Percentiles rank a stretch among this genome's conserved stretches.
phyloP scores from a whole-genome alignment of 2,797 vertebrate species.

The Gallinago solitaria region DNA sequence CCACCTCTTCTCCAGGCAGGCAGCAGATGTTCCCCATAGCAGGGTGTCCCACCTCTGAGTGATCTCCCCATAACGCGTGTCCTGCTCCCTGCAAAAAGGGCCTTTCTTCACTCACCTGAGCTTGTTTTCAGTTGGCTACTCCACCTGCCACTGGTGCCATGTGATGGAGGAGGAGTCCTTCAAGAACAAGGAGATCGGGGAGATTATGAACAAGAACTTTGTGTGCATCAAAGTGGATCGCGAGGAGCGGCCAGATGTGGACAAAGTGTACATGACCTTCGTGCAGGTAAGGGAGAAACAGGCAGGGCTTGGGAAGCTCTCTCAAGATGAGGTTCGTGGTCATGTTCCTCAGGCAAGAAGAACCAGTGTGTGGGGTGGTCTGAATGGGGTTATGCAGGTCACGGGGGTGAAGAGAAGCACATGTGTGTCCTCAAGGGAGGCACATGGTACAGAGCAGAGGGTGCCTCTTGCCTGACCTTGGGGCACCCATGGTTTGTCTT shows the following conservation, averaged over 20 bases:
- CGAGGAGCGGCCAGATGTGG: constrained; percentile 93
- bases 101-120: background rate
- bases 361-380: background rate
- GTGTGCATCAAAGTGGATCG: constrained; percentile 93
- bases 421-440: background rate
- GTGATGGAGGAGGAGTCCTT: constrained; percentile 97
- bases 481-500: background rate
- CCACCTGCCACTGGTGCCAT: constrained; percentile 97
- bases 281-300: constrained; percentile 79
- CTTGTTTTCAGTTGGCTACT: constrained; percentile 87
- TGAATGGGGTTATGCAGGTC: background rate
- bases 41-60: background rate
- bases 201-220: constrained; percentile 89
- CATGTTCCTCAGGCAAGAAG: background rate
- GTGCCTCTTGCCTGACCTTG: background rate
- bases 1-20: background rate
- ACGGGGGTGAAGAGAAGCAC: accelerated
- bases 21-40: background rate
- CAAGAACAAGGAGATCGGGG: constrained; percentile 87
- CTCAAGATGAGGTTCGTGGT: background rate
- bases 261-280: constrained; percentile 96
- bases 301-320: background rate
- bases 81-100: background rate
- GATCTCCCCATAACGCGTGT: accelerated
- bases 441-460: background rate